Evolutionary conservation across 2,113 vertebrate genomes (phyloP), one percentile per base, ranked within the genome.

Genomic region (Vidua chalybeata): DNA sequence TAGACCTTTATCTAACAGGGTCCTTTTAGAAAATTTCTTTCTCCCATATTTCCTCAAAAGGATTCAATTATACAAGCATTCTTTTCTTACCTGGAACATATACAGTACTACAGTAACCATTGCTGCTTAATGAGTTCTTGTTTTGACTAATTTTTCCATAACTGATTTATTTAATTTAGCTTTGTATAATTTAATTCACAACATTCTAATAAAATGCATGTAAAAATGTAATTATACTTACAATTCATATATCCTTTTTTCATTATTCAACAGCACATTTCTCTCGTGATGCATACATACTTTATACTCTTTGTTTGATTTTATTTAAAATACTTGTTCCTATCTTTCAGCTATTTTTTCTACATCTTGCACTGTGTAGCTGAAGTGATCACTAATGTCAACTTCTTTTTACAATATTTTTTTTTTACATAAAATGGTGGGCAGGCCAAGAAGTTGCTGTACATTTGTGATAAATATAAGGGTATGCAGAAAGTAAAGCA

Each of bases 1-100:
- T 46, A 43, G 2, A 51, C 2, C 4, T 54, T 63, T 55, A 49
- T 30, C 11, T 39, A n/a, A 54, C 10, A 19, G 8, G 0, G 1
- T 71, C 37, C 4, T 71, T 71, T 72, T 52, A 13, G 19, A 86
- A 83, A 72, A 76, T 16, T 43, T 66, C 3, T 35, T 35, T 41
- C 17, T 30, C 4, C 5, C 1, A 2, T 30, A 3, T 58, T 67
- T 72, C 10, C 13, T 17, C 16, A 62, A 62, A 11, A 8, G 10
- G 2, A 56, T 59, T 75, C 15, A 64, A 37, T 39, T 64, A 8
- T 13, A 64, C 1, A 4, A 84, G 19, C 17, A 30, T 54, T 77
- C 23, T 7, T 80, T 83, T n/a, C 22, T 52, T 56, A 75, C 21
- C 28, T 63, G 28, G n/a, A 80, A 55, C 3, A 4, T 20, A 33